Conservation (phyloP, 2,113 vertebrate genomes). For the Colossoma macropomum region DNA sequence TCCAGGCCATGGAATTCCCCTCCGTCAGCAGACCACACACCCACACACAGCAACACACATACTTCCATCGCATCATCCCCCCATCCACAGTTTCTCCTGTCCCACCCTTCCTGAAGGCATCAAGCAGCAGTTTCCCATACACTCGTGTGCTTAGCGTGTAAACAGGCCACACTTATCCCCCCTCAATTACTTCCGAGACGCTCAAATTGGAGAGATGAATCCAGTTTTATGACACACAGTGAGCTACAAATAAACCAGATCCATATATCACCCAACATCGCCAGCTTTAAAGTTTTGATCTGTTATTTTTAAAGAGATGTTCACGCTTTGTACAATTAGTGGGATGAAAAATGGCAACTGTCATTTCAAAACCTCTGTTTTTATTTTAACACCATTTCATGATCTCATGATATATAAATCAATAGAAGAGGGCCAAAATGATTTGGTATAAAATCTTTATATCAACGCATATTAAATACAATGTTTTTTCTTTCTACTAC, state of each 20-base stretch:
- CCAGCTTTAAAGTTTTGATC: too few relatives aligned
- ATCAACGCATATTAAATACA: too few relatives aligned
- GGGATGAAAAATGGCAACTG: not conserved
- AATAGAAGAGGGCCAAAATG: too few relatives aligned
- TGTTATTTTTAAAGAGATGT: too few relatives aligned
- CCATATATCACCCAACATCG: not conserved
- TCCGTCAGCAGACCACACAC: constrained; percentile 52
- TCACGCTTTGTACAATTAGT: not conserved
- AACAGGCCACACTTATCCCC: constrained; percentile 32
- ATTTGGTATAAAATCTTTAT: too few relatives aligned
- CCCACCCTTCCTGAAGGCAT: constrained; percentile 39
- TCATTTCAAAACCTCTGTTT: too few relatives aligned
- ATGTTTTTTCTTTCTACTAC: too few relatives aligned
- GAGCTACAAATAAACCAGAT: not conserved
- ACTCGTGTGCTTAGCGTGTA: constrained; percentile 30
- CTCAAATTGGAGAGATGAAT: not conserved
- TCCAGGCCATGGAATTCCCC: constrained; percentile 58
- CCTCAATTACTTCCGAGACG: constrained; percentile 36
- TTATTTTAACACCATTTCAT: too few relatives aligned
- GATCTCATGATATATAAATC: too few relatives aligned
- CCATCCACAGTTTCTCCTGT: constrained; percentile 33
- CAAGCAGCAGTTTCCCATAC: constrained; percentile 45
- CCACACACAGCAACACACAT: constrained; percentile 26
- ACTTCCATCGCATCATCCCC: constrained; percentile 2
- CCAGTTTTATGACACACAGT: not conserved